Evolutionary conservation across 30 jellyfish, hydroid and myxozoan genomes (phyloP).

Genomic region (Catostylus mosaicus): DNA sequence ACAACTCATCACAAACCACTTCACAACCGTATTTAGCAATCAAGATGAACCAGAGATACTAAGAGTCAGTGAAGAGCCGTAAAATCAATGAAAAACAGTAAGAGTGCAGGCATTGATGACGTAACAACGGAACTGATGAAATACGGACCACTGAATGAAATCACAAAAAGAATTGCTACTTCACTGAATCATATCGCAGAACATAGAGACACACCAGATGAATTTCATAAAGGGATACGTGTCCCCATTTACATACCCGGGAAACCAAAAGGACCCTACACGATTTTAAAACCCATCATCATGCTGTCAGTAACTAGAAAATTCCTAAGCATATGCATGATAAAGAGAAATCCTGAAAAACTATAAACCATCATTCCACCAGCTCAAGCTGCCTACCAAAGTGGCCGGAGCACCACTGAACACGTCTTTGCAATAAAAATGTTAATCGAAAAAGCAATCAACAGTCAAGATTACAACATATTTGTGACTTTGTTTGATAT

Average conservation of each 20-base stretch:
- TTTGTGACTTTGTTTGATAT: no score
- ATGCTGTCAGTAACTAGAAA: neutral
- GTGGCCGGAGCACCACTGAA: no score
- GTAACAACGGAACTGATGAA: neutral
- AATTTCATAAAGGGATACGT: neutral
- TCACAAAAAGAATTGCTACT: neutral
- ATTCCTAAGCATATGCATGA: constrained; percentile 1
- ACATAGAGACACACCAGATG: constrained; percentile 1
- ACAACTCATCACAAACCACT: no score
- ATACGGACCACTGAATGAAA: constrained; percentile 3
- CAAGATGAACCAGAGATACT: constrained; percentile 4
- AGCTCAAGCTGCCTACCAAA: no score
- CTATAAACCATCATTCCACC: neutral
- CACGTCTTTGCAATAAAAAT: no score
- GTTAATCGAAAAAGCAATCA: no score
- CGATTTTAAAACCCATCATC: neutral
- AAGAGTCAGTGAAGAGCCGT: neutral
- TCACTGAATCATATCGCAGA: neutral
- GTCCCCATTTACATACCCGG: neutral
- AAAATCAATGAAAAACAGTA: no score
- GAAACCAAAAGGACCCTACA: neutral
- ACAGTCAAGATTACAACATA: no score
- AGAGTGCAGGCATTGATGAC: constrained; percentile 1
- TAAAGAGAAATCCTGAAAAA: neutral
- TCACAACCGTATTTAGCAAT: neutral